Base-by-base conservation (phyloP, 2,113 vertebrate species). In the Toxotes jaculatrix region DNA sequence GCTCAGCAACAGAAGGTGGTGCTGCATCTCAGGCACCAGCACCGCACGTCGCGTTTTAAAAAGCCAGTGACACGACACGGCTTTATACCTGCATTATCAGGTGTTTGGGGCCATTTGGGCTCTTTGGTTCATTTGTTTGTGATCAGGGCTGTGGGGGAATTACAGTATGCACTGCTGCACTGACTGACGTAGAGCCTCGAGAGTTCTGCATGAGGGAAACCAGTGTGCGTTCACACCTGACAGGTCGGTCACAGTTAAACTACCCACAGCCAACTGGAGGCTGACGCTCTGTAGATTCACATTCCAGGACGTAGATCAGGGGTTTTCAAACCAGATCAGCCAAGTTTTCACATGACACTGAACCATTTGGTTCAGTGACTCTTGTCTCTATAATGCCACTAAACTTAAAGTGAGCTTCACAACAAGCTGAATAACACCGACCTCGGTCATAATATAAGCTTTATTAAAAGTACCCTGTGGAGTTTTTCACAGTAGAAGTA, bases 161-260 rank as follows among this genome's bases (percentile, higher is more conserved):
- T 9, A 51, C 19, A 51, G 49, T 3, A 21, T 51, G 49, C 49
- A 51, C 49, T 51, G 49, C n/a, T 51, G 49, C 49, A 51, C 19
- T 21, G 49, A 51, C 7, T 51, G 49, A 51, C 19, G 3, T n/a
- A 9, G 19, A 51, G 49, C 49, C 49, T 51, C 9, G 19, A 51
- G 7, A 51, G 19, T 51, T 19, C 49, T 51, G 49, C 49, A 51
- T 51, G 47, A 49, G 47, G 51, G 19, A n/a, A 21, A 11, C 21
- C 19, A 53, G 51, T 53, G 53, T 55, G 53, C 23, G 53, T 55
- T 55, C 53, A 55, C 53, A 55, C 53, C 53, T 55, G 53, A 55
- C 53, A 23, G 53, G 21, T 55, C 53, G 53, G 21, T 55, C 53
- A 55, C n/a, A n/a, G 19, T 53, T 21, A 53, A 53, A 53, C 51